Evolutionary conservation across 2,888 invertebrate genomes (phyloP).

Genomic region (Eristalis arbustorum): DNA sequence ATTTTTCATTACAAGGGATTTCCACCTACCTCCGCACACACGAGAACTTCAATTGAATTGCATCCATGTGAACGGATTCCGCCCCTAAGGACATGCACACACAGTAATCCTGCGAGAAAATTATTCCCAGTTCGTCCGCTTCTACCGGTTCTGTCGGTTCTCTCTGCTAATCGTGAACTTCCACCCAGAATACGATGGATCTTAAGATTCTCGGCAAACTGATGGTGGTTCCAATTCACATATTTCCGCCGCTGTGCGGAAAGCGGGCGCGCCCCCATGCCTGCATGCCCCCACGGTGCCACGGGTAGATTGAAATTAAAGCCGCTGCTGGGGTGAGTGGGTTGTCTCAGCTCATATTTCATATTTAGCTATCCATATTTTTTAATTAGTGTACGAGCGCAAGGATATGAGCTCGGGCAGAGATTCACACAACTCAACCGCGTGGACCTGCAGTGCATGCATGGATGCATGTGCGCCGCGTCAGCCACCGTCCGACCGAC

Average conservation of each 20-base stretch:
- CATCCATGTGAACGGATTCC: constrained; percentile 12
- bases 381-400: constrained; percentile 56
- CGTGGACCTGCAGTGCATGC: background rate
- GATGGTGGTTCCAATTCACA: constrained; percentile 13
- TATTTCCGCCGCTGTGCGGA: background rate
- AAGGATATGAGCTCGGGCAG: constrained; percentile 9
- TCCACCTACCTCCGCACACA: constrained; percentile 16
- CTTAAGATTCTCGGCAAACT: constrained; percentile 50
- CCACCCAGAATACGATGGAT: constrained; percentile 53
- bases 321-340: background rate
- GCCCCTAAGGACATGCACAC: constrained; percentile 20
- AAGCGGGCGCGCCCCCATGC: background rate
- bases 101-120: constrained; percentile 40
- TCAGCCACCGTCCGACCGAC: background rate
- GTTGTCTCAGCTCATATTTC: constrained; percentile 38
- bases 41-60: constrained; percentile 34
- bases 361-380: constrained; percentile 59
- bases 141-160: constrained; percentile 4
- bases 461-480: background rate
- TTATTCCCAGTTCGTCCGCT: constrained; percentile 33
- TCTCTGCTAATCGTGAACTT: constrained; percentile 50
- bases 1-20: constrained; percentile 70
- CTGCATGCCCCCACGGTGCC: background rate
- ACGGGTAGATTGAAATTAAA: constrained; percentile 45
- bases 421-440: background rate